A percentile compares a stretch with the other conserved stretches of the same genome.
These are phyloP conservation scores for Cyphomyrus plagiostoma DNA, from an alignment of 2,113 vertebrate genomes.

Conservation along the genomic window DNA sequence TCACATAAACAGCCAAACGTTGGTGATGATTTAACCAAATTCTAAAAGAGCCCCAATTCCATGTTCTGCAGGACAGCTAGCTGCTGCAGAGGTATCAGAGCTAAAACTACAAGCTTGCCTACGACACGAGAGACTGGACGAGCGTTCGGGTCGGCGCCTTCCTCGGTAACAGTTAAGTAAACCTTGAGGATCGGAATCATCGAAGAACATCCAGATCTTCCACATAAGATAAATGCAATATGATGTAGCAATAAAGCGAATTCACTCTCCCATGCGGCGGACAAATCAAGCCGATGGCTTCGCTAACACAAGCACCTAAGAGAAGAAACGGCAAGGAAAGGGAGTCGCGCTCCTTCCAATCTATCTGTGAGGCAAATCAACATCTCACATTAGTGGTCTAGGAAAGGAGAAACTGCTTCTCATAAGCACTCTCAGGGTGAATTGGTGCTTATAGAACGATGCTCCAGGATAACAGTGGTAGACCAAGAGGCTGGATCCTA, in stretches of 20 bases:
- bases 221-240: neutral
- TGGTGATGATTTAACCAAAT: constrained; percentile 2
- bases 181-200: neutral
- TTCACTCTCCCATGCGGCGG: neutral
- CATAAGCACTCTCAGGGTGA: neutral
- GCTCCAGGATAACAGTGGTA: neutral
- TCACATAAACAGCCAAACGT: constrained; percentile 16
- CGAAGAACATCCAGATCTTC: neutral
- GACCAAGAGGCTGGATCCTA: neutral
- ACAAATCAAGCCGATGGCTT: neutral
- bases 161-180: neutral
- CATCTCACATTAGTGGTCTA: neutral
- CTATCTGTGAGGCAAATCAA: neutral
- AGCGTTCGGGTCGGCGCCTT: neutral
- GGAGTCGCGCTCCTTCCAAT: neutral
- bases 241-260: neutral
- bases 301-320: neutral
- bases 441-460: neutral
- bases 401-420: neutral
- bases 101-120: too few relatives aligned
- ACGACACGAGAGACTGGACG: neutral
- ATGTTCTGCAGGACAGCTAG: neutral
- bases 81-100: neutral
- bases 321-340: neutral
- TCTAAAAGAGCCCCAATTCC: neutral